phyloP scores from a whole-genome alignment of 2,113 vertebrate species.

The Nannospalax galili region DNA sequence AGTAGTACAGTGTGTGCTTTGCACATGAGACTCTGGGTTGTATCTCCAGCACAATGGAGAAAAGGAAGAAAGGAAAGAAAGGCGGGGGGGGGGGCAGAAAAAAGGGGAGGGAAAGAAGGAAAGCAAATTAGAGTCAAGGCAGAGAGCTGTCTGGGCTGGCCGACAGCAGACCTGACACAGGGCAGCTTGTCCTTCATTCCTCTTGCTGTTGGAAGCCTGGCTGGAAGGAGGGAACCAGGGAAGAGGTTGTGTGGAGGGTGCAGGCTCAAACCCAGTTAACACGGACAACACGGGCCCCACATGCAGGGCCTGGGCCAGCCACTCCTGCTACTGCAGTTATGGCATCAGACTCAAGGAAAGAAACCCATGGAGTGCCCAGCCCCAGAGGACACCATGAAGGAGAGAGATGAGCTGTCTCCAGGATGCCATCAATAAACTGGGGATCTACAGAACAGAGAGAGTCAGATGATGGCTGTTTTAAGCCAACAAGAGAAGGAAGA shows the following conservation, averaged over 20 bases:
- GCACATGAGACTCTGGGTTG: not conserved
- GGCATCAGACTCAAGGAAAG: not conserved
- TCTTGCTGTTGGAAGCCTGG: not conserved
- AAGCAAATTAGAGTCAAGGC: not conserved
- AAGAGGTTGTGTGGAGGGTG: not conserved
- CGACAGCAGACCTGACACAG: not conserved
- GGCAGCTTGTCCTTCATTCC: not conserved
- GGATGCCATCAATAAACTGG: not conserved
- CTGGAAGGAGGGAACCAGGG: not conserved
- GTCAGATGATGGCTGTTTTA: not conserved
- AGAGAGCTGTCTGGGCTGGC: not conserved
- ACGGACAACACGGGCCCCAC: not conserved
- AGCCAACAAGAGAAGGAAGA: not conserved
- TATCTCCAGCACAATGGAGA: not conserved
- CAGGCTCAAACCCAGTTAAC: not conserved
- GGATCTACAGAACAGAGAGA: not conserved
- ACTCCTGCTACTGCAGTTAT: not conserved
- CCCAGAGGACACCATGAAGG: not conserved
- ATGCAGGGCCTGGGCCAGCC: not conserved
- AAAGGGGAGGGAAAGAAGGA: not conserved
- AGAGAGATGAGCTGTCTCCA: not conserved
- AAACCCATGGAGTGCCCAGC: not conserved
- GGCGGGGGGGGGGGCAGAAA: accelerated
- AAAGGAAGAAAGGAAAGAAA: too few relatives aligned
- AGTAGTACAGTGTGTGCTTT: not conserved